Evolutionary conservation across 2,113 vertebrate species (phyloP).

Genomic region (Cichladusa arquata): DNA sequence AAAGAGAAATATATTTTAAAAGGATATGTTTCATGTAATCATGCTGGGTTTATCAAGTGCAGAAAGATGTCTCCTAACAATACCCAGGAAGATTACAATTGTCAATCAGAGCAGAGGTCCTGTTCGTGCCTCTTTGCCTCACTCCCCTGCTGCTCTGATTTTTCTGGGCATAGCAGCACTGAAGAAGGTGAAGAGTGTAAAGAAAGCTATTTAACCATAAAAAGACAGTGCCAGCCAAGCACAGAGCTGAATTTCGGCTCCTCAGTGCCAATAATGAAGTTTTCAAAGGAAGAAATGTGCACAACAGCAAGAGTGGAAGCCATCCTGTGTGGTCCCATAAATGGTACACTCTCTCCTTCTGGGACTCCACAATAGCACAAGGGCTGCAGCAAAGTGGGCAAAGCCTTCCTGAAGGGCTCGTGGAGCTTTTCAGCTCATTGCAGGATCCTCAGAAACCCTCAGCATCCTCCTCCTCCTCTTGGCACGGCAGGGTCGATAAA

Average conservation of each 20-base stretch:
- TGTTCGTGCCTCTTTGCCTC: not conserved
- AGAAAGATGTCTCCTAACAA: slow-evolving; percentile 49
- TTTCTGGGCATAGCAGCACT: not conserved
- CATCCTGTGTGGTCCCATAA: slow-evolving; percentile 20
- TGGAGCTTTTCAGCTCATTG: slow-evolving; percentile 24
- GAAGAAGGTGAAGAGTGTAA: not conserved
- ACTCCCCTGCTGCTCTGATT: not conserved
- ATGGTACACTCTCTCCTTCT: not conserved
- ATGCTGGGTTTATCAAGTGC: slow-evolving; percentile 38
- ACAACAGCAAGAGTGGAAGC: not conserved
- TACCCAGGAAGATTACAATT: slow-evolving; percentile 35
- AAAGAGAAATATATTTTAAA: slow-evolving; percentile 38
- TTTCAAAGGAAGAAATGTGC: not conserved
- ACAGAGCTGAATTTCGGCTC: slow-evolving; percentile 10
- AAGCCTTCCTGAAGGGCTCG: slow-evolving; percentile 24
- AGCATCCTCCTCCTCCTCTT: slow-evolving; percentile 40
- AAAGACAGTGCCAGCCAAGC: slow-evolving; percentile 24
- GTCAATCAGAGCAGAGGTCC: slow-evolving; percentile 27
- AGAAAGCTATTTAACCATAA: slow-evolving; percentile 22
- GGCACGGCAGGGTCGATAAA: slow-evolving; percentile 59
- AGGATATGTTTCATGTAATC: slow-evolving; percentile 34
- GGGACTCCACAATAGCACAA: not conserved
- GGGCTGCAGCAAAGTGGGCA: slow-evolving; percentile 35
- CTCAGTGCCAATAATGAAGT: not conserved
- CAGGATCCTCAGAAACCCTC: slow-evolving; percentile 31